phyloP scores from a whole-genome alignment of 2,797 vertebrate species.

The Sylvilagus floridanus region DNA sequence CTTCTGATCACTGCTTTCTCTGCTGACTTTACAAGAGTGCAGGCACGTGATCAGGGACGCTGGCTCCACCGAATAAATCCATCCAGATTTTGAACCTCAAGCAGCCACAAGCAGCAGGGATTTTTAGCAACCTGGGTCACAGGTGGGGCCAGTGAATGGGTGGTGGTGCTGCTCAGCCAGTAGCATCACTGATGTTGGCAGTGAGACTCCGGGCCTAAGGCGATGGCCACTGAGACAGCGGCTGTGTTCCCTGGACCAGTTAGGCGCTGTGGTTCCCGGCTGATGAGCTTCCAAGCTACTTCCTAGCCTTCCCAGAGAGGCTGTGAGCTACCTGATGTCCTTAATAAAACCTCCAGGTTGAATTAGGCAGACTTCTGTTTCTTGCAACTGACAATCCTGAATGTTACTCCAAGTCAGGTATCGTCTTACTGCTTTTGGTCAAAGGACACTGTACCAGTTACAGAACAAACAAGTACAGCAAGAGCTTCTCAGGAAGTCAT shows the following conservation, averaged over 20 bases:
- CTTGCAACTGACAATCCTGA: not conserved
- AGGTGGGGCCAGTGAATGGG: not conserved
- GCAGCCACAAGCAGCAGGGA: not conserved
- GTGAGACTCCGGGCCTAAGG: not conserved
- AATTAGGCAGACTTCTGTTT: constrained; percentile 46
- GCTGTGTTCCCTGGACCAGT: not conserved
- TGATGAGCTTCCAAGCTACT: not conserved
- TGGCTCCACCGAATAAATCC: not conserved
- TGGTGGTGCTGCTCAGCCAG: not conserved
- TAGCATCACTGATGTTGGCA: not conserved
- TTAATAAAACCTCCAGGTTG: not conserved
- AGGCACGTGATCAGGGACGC: not conserved
- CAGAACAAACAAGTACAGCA: constrained; percentile 44
- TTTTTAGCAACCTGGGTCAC: not conserved
- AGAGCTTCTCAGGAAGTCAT: not conserved
- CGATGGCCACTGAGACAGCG: too few relatives aligned
- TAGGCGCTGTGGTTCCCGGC: not conserved
- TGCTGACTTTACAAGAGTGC: not conserved
- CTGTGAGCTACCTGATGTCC: not conserved
- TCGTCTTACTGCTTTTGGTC: constrained; percentile 59
- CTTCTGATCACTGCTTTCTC: not conserved
- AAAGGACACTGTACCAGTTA: constrained; percentile 61
- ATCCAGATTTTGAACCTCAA: not conserved
- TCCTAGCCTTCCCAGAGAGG: constrained; percentile 5
- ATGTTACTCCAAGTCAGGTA: not conserved